These are phyloP conservation scores for Rhabdomys dilectus DNA, from an alignment of 2,113 vertebrate species.

Conservation along the genomic window DNA sequence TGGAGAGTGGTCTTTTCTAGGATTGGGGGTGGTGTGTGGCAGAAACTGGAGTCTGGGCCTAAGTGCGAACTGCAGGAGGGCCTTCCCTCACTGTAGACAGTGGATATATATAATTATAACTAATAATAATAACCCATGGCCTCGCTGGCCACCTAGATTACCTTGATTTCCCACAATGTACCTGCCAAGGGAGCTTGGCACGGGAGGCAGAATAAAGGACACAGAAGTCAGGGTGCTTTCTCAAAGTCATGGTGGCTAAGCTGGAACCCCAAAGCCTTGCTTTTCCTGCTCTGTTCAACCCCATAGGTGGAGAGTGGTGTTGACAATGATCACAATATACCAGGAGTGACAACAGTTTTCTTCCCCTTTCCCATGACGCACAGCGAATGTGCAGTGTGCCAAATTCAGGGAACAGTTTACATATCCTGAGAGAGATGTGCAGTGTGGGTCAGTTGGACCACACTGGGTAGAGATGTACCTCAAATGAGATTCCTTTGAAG, in stretches of 20 bases:
- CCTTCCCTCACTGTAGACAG: background rate
- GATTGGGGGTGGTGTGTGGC: background rate
- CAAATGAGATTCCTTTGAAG: background rate
- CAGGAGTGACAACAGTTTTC: no score
- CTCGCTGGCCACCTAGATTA: background rate
- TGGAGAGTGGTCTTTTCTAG: conserved; percentile 85
- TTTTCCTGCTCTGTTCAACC: background rate
- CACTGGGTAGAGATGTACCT: background rate
- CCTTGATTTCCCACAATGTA: background rate
- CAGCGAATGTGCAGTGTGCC: background rate
- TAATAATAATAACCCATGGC: background rate
- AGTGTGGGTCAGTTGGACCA: no score
- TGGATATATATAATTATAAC: background rate
- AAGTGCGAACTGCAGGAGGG: background rate
- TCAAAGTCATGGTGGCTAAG: background rate
- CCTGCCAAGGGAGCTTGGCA: background rate
- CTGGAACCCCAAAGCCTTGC: background rate
- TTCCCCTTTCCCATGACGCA: background rate
- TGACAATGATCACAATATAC: background rate
- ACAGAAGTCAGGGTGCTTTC: background rate
- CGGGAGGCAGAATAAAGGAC: background rate
- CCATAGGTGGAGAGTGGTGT: background rate
- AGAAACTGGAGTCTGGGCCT: background rate
- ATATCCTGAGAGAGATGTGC: background rate
- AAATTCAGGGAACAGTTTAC: background rate